Conservation (phyloP, 2,888 invertebrate species). For the Nomada fabriciana region DNA sequence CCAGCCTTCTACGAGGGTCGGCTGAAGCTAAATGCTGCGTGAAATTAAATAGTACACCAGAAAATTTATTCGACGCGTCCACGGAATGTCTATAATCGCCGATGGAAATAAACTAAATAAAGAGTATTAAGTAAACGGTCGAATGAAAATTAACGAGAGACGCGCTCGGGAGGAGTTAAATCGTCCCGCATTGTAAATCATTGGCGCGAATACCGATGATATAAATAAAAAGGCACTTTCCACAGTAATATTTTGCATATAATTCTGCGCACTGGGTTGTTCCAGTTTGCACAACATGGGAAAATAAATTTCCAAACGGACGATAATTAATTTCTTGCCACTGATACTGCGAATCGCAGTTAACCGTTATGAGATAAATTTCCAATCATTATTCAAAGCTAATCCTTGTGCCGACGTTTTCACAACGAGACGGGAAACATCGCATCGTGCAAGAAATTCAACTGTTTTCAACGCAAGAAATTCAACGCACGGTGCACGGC, state of each 20-base stretch:
- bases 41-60: slow-evolving; percentile 37
- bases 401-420: too few species aligned
- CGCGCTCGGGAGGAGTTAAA: slow-evolving; percentile 5
- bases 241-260: slow-evolving; percentile 44
- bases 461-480: not conserved
- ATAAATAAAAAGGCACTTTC: slow-evolving; percentile 20
- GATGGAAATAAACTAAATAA: not conserved
- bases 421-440: not conserved
- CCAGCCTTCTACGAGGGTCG: not conserved
- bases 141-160: slow-evolving; percentile 43
- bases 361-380: not conserved
- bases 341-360: not conserved
- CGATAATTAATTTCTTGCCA: not conserved
- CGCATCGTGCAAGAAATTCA: not conserved
- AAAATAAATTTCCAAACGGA: not conserved
- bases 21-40: slow-evolving; percentile 22
- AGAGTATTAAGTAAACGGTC: slow-evolving; percentile 36
- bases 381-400: too few species aligned
- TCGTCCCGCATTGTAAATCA: slow-evolving; percentile 1
- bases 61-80: slow-evolving; percentile 14
- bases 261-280: slow-evolving; percentile 3
- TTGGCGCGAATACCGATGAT: not conserved
- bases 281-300: not conserved
- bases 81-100: not conserved
- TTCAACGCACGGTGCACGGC: not conserved